Evolutionary conservation across 2,113 vertebrate genomes (phyloP), one percentile per base, ranked within the genome.

Genomic region (Vombatus ursinus): DNA sequence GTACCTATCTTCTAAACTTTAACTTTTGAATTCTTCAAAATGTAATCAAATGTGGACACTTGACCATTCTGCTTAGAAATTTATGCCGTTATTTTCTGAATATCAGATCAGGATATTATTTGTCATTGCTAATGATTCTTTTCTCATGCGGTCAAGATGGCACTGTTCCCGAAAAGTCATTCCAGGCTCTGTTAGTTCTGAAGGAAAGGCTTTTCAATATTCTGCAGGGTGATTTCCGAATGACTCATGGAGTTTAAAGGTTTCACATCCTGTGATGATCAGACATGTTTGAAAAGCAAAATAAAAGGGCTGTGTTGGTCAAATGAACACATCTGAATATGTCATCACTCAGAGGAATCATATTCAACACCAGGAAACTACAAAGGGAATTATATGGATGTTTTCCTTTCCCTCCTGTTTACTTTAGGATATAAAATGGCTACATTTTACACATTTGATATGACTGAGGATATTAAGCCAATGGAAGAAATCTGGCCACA

Each of bases 181-280:
- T 91, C 96, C 95, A 96, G 16, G 0, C 90, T 97, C 96, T 95
- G 3, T 90, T 97, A 93, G 91, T 54, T 47, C 54, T 97, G 97
- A 96, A 94, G 95, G 89, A 96, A 97, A 96, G 95, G 52, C 89
- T 2, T 0, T 53, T 91, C 47, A 48, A 22, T 98, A 48, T 94
- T 92, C 95, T 94, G 52, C 48, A 95, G 44, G 54, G 93, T 19
- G 96, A 95, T 97, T 96, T 84, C n/a, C 84, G 96, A 0, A 0
- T 92, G 28, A n/a, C n/a, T 22, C 61, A 93, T 94, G 96, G 92
- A 97, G 95, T 89, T 94, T 95, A 16, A 50, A 95, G 54, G 95
- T 94, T 50, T 44, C 28, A 50, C 47, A 26, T 25, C 84, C 68
- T n/a, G 44, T 90, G 93, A 95, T 52, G 24, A 8, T 84, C 10